Percentiles rank a stretch among this genome's conserved stretches.
Conservation (phyloP, 2,888 invertebrate genomes). For the Lepidonotus clava region DNA sequence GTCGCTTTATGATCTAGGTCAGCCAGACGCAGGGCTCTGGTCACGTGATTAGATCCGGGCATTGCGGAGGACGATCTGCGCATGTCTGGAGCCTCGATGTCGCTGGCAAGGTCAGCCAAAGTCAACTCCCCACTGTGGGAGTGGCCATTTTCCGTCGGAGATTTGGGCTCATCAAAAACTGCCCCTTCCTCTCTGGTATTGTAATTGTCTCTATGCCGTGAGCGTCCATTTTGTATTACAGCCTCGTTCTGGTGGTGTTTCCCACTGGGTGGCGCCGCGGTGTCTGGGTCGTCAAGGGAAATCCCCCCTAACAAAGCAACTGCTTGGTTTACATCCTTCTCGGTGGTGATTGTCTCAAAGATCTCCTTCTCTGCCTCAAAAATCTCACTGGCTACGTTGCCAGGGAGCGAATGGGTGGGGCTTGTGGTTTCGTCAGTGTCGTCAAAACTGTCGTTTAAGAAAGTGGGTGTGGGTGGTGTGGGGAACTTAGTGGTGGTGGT, state of each 20-base stretch:
- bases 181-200: too few relatives aligned
- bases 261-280: not conserved
- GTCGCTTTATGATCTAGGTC: slow-evolving; percentile 28
- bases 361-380: not conserved
- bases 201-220: too few relatives aligned
- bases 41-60: not conserved
- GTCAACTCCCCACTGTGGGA: slow-evolving; percentile 36
- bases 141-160: not conserved
- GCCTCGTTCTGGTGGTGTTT: not conserved
- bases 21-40: slow-evolving; percentile 16
- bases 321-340: not conserved
- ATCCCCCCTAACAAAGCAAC: not conserved
- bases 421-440: not conserved
- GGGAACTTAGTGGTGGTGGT: too few relatives aligned
- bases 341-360: not conserved
- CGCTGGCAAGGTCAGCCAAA: slow-evolving; percentile 37
- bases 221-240: not conserved
- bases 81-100: slow-evolving; percentile 4
- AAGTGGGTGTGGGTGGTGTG: not conserved
- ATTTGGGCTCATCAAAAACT: not conserved
- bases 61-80: not conserved
- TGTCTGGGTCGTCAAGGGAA: not conserved
- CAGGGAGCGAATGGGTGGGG: not conserved
- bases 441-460: slow-evolving; percentile 29
- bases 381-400: slow-evolving; percentile 7